These are phyloP conservation scores for Chrysotoxum bicinctum DNA, from an alignment of 2,888 invertebrate species.

Conservation along the genomic window DNA sequence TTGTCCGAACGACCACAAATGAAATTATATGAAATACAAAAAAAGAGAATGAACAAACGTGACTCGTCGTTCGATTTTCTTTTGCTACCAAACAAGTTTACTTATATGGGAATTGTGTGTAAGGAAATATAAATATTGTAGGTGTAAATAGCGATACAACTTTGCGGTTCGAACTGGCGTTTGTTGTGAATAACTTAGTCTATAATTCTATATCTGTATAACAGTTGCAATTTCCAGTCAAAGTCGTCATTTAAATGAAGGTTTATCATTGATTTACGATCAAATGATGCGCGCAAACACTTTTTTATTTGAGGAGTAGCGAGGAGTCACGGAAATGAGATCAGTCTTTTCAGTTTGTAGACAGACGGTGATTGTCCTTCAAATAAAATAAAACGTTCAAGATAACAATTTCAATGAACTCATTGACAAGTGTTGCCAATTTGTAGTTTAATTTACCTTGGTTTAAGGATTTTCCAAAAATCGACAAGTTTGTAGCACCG, in stretches of 20 bases:
- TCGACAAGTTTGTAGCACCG: too few species aligned
- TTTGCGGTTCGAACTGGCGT: constrained; percentile 3
- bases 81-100: constrained; percentile 38
- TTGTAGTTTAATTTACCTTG: background rate
- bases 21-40: constrained; percentile 2
- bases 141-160: constrained; percentile 36
- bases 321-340: constrained; percentile 32
- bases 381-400: constrained; percentile 6
- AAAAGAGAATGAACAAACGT: constrained; percentile 43
- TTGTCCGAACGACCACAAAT: constrained; percentile 29
- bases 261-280: constrained; percentile 16
- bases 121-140: constrained; percentile 33
- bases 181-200: background rate
- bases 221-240: constrained; percentile 21
- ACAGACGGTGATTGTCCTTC: constrained; percentile 55
- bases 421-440: constrained; percentile 9
- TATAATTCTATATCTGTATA: background rate
- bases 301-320: background rate
- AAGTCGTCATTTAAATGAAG: constrained; percentile 9
- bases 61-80: constrained; percentile 33
- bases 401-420: constrained; percentile 11
- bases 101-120: constrained; percentile 39
- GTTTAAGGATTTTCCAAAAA: background rate
- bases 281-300: constrained; percentile 30
- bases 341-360: constrained; percentile 14